Conservation (phyloP, 2,113 vertebrate genomes). For the Mystacornis crossleyi region DNA sequence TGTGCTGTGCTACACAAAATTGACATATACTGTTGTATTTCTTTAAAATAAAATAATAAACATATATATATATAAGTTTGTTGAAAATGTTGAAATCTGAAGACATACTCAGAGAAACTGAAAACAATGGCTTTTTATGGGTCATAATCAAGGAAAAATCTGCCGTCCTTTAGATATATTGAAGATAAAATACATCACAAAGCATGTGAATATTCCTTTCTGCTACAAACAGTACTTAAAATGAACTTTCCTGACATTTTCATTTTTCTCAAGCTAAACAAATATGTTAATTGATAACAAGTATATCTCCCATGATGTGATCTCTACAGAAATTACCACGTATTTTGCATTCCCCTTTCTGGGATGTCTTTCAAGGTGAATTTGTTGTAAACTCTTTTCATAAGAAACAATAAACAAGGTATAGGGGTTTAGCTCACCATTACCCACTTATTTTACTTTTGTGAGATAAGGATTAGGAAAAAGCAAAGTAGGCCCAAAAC, state of each 20-base stretch:
- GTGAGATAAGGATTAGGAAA: too few relatives aligned
- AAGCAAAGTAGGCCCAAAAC: too few relatives aligned
- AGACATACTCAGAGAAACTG: background rate
- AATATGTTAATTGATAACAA: background rate
- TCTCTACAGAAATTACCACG: background rate
- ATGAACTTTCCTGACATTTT: background rate
- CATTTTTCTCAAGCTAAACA: background rate
- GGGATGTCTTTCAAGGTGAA: background rate
- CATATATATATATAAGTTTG: background rate
- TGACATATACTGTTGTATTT: background rate
- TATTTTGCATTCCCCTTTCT: background rate
- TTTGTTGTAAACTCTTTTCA: background rate
- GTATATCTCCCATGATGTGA: background rate
- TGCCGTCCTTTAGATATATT: background rate
- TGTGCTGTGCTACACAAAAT: background rate
- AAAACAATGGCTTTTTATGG: background rate
- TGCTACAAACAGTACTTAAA: background rate
- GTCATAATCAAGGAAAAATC: background rate
- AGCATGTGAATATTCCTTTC: background rate
- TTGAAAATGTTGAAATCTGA: background rate
- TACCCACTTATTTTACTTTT: too few relatives aligned
- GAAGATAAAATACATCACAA: background rate
- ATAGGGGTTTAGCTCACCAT: too few relatives aligned
- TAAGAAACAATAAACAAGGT: background rate
- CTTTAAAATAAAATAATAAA: background rate